A percentile compares a stretch with the other conserved stretches of the same genome.
Conservation (phyloP, 2,797 vertebrate species). For the Anabas testudineus region DNA sequence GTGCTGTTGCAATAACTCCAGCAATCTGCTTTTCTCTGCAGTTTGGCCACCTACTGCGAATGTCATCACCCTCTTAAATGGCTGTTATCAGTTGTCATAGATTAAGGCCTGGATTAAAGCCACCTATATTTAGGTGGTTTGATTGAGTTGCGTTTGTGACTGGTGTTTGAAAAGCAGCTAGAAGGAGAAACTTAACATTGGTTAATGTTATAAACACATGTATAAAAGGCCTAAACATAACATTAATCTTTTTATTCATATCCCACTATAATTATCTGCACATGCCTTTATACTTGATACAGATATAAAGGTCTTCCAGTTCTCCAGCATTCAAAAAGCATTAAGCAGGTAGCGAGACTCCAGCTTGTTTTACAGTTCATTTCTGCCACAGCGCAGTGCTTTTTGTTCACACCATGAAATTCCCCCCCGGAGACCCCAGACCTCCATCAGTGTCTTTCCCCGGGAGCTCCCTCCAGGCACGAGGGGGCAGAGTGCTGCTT, state of each 20-base stretch:
- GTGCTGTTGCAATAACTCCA: conserved; percentile 46
- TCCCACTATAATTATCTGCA: not conserved
- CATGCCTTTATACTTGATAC: not conserved
- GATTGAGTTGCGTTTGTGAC: not conserved
- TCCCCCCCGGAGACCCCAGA: conserved; percentile 69
- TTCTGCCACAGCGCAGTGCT: conserved; percentile 51
- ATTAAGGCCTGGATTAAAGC: too few species aligned
- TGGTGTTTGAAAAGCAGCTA: conserved; percentile 5
- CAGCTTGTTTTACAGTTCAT: conserved; percentile 58
- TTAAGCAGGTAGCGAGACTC: conserved; percentile 30
- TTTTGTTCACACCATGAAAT: conserved; percentile 73
- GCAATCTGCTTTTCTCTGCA: conserved; percentile 32
- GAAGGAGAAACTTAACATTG: not conserved
- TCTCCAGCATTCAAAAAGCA: conserved; percentile 17
- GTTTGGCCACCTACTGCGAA: not conserved
- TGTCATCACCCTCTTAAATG: not conserved
- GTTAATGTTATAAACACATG: not conserved
- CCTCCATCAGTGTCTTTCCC: conserved; percentile 80
- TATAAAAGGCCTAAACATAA: not conserved
- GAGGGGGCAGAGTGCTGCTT: conserved; percentile 80
- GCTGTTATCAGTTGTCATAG: not conserved
- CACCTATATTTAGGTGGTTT: too few species aligned
- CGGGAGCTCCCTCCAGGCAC: conserved; percentile 77
- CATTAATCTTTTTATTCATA: not conserved
- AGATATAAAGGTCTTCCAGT: not conserved